Percentiles rank a stretch among this genome's conserved stretches.
Conservation (phyloP, 2,113 vertebrate genomes). For the Apistogramma diplotaenia region DNA sequence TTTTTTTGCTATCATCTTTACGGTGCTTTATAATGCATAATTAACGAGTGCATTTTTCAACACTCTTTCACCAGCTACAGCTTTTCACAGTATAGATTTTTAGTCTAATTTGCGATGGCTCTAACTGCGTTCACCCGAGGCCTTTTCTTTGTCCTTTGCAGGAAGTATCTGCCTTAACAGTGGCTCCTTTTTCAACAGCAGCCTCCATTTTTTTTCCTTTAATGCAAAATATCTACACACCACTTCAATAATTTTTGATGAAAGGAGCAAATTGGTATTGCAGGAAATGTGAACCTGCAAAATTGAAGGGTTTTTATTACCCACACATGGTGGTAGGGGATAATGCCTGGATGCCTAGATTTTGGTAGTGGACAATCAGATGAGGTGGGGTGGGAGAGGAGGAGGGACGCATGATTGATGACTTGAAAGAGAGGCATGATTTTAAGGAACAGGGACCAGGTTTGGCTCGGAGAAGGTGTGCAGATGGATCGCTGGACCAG, state of each 20-base stretch:
- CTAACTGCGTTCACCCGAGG: background rate
- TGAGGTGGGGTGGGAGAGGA: background rate
- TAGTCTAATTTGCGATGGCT: background rate
- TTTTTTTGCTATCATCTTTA: background rate
- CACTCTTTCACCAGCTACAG: slow-evolving; percentile 1
- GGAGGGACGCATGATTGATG: background rate
- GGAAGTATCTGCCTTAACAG: slow-evolving; percentile 7
- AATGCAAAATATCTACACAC: background rate
- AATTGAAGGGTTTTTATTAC: background rate
- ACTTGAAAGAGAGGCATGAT: background rate
- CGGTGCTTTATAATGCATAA: background rate
- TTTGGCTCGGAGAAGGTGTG: background rate
- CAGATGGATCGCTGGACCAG: background rate
- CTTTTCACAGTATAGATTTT: background rate
- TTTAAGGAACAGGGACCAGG: background rate
- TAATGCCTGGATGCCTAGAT: background rate
- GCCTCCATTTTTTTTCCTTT: background rate
- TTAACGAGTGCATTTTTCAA: slow-evolving; percentile 13
- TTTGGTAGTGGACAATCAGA: background rate
- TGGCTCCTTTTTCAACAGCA: background rate
- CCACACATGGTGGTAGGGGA: background rate
- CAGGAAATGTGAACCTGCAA: background rate
- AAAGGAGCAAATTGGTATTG: background rate
- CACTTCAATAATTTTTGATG: background rate
- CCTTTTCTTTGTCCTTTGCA: background rate